phyloP scores from a whole-genome alignment of 2,113 vertebrate species.

The Reinhardtius hippoglossoides region DNA sequence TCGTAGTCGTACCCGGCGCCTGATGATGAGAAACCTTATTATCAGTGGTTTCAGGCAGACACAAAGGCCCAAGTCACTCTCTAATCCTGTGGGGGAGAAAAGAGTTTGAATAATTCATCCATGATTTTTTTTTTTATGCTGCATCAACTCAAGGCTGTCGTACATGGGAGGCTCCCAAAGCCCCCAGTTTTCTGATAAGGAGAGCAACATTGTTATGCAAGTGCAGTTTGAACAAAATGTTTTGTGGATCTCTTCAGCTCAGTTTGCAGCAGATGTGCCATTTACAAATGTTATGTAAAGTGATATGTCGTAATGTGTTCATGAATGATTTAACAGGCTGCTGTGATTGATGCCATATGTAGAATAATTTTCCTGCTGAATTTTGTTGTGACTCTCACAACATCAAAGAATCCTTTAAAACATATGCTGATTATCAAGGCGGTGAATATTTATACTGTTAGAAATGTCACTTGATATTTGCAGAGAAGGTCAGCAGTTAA shows the following conservation, averaged over 20 bases:
- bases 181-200: conserved; percentile 15
- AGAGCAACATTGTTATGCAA: conserved; percentile 17
- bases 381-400: conserved; percentile 12
- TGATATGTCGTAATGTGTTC: conserved; percentile 18
- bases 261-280: neutral
- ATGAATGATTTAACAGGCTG: conserved; percentile 55
- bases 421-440: conserved; percentile 6
- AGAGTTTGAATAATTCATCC: conserved; percentile 68
- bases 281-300: conserved; percentile 41
- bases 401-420: conserved; percentile 38
- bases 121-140: conserved; percentile 10
- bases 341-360: conserved; percentile 25
- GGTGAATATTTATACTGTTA: neutral
- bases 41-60: conserved; percentile 53
- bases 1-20: conserved; percentile 11
- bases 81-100: conserved; percentile 53
- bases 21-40: conserved; percentile 46
- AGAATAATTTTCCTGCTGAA: conserved; percentile 12
- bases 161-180: conserved; percentile 13
- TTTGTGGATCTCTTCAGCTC: conserved; percentile 13
- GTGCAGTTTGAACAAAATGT: conserved; percentile 6
- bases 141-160: conserved; percentile 32
- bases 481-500: conserved; percentile 6
- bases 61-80: conserved; percentile 55
- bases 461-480: conserved; percentile 1